These are phyloP conservation scores for Pipistrellus pipistrellus DNA, from an alignment of 2,797 vertebrate genomes.

Conservation along the genomic window DNA sequence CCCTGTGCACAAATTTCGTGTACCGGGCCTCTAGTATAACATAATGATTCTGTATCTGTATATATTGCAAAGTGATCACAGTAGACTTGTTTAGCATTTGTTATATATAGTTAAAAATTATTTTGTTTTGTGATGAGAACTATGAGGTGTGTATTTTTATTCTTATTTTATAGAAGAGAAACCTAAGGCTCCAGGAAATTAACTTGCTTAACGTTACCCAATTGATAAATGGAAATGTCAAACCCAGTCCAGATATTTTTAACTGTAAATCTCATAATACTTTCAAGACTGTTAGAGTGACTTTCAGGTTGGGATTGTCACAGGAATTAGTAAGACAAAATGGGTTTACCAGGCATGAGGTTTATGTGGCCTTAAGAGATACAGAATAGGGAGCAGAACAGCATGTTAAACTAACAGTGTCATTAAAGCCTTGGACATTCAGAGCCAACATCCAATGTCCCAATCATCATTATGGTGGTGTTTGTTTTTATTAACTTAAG, in stretches of 20 bases:
- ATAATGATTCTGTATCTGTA: background rate
- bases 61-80: background rate
- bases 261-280: background rate
- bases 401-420: no score
- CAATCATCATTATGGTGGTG: background rate
- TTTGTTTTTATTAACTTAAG: background rate
- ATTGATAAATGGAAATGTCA: background rate
- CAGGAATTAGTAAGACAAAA: background rate
- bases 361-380: background rate
- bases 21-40: background rate
- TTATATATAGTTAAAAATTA: background rate
- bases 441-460: background rate
- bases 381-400: background rate
- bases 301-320: background rate
- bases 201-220: background rate
- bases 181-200: background rate
- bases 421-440: background rate
- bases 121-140: constrained; percentile 14
- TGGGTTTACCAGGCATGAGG: background rate
- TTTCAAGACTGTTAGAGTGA: background rate
- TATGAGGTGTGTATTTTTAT: background rate
- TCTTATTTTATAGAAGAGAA: background rate
- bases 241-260: background rate
- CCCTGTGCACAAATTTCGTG: no score
- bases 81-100: background rate